phyloP scores from a whole-genome alignment of 2,888 invertebrate genomes.

The Danaus chrysippus region DNA sequence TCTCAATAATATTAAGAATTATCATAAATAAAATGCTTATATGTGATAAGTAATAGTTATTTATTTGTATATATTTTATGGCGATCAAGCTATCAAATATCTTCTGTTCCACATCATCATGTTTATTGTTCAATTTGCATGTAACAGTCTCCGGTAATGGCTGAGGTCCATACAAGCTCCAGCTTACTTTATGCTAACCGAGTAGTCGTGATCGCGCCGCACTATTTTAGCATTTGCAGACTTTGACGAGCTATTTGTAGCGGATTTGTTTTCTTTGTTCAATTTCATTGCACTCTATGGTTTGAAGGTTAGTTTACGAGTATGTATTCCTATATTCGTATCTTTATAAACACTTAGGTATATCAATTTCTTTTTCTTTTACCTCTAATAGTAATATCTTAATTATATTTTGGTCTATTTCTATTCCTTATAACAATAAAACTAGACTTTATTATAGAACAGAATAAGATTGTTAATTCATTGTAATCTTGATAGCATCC shows the following conservation, averaged over 20 bases:
- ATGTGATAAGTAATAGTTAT: too few relatives aligned
- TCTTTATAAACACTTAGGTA: too few relatives aligned
- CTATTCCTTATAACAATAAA: too few relatives aligned
- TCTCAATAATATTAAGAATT: background rate
- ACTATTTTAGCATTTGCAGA: conserved; percentile 14
- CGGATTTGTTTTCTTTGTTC: conserved; percentile 1
- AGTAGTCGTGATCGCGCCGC: conserved; percentile 33
- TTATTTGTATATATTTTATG: background rate
- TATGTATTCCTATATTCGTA: too few relatives aligned
- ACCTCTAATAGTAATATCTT: too few relatives aligned
- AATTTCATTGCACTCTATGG: background rate
- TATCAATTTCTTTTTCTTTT: too few relatives aligned
- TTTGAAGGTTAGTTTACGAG: background rate
- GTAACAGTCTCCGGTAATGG: conserved; percentile 6
- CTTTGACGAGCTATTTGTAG: background rate
- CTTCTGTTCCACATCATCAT: conserved; percentile 7
- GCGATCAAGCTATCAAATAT: conserved; percentile 9
- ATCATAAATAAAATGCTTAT: background rate
- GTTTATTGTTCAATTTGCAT: conserved; percentile 23
- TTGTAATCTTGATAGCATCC: too few relatives aligned
- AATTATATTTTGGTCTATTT: too few relatives aligned
- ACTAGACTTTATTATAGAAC: too few relatives aligned
- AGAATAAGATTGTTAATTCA: too few relatives aligned
- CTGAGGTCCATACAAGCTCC: background rate
- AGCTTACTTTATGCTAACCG: conserved; percentile 23